Percentiles rank a stretch among this genome's conserved stretches.
phyloP scores from a whole-genome alignment of 1,140 invertebrate species.

The Heliconius melpomene region DNA sequence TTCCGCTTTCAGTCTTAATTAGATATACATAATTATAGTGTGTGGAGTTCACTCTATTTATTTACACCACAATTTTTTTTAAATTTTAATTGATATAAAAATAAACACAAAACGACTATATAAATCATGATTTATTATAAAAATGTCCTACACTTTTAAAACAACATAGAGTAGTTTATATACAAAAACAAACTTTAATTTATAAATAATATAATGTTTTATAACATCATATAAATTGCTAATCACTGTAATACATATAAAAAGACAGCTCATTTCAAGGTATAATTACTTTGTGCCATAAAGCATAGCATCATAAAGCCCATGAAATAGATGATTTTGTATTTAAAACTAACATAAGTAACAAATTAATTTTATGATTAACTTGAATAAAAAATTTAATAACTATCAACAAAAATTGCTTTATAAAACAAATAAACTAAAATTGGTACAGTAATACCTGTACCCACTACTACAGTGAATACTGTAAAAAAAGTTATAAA shows the following conservation, averaged over 20 bases:
- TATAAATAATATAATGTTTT: not conserved
- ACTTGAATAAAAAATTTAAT: constrained; percentile 12
- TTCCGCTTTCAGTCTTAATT: no score
- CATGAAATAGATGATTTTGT: not conserved
- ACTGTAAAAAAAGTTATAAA: constrained; percentile 73
- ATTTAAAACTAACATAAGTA: constrained; percentile 10
- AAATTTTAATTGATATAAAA: not conserved
- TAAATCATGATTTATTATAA: constrained; percentile 30
- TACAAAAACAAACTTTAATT: not conserved
- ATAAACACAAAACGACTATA: not conserved
- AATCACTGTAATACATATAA: not conserved
- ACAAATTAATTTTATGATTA: not conserved
- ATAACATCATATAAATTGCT: not conserved
- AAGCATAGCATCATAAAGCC: no score
- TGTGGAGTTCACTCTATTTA: no score
- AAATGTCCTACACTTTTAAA: constrained; percentile 16
- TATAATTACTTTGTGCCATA: not conserved
- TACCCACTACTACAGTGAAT: constrained; percentile 68
- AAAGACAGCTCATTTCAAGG: not conserved
- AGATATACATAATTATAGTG: no score
- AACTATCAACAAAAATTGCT: constrained; percentile 55
- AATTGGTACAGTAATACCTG: constrained; percentile 63
- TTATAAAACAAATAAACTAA: constrained; percentile 71
- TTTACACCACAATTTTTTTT: no score
- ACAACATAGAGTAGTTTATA: constrained; percentile 10